Evolutionary conservation across 2,113 vertebrate genomes (phyloP).

Genomic region (Corydoras sp.): DNA sequence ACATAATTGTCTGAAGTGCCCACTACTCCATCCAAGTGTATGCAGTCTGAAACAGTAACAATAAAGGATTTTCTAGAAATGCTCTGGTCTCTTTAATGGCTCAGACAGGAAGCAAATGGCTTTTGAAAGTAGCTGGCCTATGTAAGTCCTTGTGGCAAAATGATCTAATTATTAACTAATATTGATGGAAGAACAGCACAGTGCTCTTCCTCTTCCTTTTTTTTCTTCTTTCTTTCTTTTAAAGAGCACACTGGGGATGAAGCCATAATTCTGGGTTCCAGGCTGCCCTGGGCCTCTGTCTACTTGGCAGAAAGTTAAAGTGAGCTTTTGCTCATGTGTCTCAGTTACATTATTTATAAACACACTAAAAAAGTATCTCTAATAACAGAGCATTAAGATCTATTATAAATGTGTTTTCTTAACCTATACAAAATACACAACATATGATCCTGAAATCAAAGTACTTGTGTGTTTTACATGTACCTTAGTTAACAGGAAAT

Average conservation of each 20-base stretch:
- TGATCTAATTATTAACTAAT: slow-evolving; percentile 93
- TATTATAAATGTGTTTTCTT: neutral
- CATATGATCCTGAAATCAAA: slow-evolving; percentile 2
- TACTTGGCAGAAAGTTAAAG: neutral
- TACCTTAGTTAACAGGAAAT: too few relatives aligned
- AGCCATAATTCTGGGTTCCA: slow-evolving; percentile 56
- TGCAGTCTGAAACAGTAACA: slow-evolving; percentile 79
- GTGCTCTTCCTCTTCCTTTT: slow-evolving; percentile 44
- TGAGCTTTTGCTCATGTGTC: slow-evolving; percentile 15
- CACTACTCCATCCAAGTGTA: slow-evolving; percentile 83
- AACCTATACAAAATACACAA: neutral
- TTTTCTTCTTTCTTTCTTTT: slow-evolving; percentile 48
- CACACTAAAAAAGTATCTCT: neutral
- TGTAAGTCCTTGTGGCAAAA: slow-evolving; percentile 83
- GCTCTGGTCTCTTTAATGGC: slow-evolving; percentile 86
- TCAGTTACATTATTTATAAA: slow-evolving; percentile 45
- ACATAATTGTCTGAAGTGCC: slow-evolving; percentile 88
- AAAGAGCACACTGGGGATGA: slow-evolving; percentile 46
- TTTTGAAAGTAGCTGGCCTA: slow-evolving; percentile 93
- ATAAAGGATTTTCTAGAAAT: slow-evolving; percentile 83
- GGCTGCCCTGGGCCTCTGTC: slow-evolving; percentile 36
- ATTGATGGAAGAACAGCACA: slow-evolving; percentile 78
- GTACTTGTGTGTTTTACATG: neutral
- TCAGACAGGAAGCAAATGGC: slow-evolving; percentile 91
- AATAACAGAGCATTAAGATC: neutral